Evolutionary conservation across 2,797 vertebrate genomes (phyloP), one percentile per base, ranked within the genome.

Genomic region (Chrosomus eos): DNA sequence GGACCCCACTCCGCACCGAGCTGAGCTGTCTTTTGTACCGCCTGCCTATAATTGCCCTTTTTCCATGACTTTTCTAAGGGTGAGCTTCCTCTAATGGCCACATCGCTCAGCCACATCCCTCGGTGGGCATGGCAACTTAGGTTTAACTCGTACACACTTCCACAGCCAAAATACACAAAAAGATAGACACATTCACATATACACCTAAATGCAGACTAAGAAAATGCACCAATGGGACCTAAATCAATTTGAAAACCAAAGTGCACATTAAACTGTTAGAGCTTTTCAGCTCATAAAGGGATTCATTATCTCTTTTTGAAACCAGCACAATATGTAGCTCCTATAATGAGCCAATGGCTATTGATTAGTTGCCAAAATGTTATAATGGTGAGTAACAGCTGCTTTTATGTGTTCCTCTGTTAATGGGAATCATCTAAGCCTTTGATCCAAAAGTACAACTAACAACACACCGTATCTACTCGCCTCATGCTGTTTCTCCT

Each of bases 321-420:
- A 79, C 33, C 53, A 48, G 83, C 36, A 79, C 71, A 85, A 85
- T 85, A 80, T 82, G 77, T 77, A 74, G 75, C 77, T 70, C 85
- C 83, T 80, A 67, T 87, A 88, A 89, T 73, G 81, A 86, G 85
- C 87, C 73, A 80, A 83, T 84, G 77, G 81, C 74, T 86, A 88
- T 88, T 87, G 87, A 89, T 87, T 87, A 87, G 81, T 81, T 89
- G 87, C 81, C 85, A 88, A 88, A 82, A 86, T 86, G 78, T 82
- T 84, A 88, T 81, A 88, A 83, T 76, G 87, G 80, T 87, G 62
- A 80, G 81, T 84, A 85, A 87, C 73, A 68, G 83, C 75, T 43
- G 74, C 81, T 76, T 88, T 82, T 82, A 83, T 64, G 70, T 80
- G 48, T 58, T 85, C 21, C 55, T 85, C 58, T n/a, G 78, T 82